phyloP scores from a whole-genome alignment of 1,140 invertebrate species.

The Drosophila pseudoananassae region DNA sequence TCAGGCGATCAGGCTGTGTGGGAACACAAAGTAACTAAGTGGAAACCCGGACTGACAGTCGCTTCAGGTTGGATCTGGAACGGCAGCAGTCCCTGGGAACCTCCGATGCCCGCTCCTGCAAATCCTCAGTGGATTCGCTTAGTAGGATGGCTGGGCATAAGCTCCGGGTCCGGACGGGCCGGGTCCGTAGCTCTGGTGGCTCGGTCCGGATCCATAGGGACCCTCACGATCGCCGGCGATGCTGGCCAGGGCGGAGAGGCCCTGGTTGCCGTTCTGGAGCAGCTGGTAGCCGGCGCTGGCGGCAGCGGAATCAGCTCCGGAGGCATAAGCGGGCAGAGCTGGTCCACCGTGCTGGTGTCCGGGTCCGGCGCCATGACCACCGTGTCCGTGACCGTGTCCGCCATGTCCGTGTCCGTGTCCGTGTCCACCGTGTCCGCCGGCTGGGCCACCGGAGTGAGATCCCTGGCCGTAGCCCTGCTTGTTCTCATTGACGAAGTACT shows the following conservation, averaged over 20 bases:
- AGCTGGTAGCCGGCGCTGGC: slow-evolving; percentile 76
- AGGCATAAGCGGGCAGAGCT: slow-evolving; percentile 67
- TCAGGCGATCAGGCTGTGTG: slow-evolving; percentile 55
- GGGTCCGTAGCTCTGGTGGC: slow-evolving; percentile 52
- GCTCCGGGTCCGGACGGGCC: slow-evolving; percentile 39
- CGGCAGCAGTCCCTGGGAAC: slow-evolving; percentile 20
- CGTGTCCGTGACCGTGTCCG: slow-evolving; percentile 27
- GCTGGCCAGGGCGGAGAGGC: slow-evolving; percentile 73
- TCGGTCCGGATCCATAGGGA: slow-evolving; percentile 41
- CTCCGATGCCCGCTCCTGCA: slow-evolving; percentile 1
- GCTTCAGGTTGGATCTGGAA: slow-evolving; percentile 38
- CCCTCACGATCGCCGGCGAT: slow-evolving; percentile 65
- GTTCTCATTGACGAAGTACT: slow-evolving; percentile 82
- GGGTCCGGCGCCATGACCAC: slow-evolving; percentile 41
- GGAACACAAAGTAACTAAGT: slow-evolving; percentile 63
- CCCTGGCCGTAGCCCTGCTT: slow-evolving; percentile 71
- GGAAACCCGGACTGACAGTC: slow-evolving; percentile 25
- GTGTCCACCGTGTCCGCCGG: slow-evolving; percentile 30
- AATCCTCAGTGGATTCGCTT: slow-evolving; percentile 11
- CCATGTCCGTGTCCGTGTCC: slow-evolving; percentile 22
- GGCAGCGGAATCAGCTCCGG: slow-evolving; percentile 67
- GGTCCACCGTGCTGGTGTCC: slow-evolving; percentile 47
- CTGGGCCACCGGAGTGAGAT: slow-evolving; percentile 24
- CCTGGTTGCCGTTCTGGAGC: slow-evolving; percentile 74
- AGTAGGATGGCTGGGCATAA: slow-evolving; percentile 57